A percentile compares a stretch with the other conserved stretches of the same genome.
These are phyloP conservation scores for Drosophila sturtevanti DNA, from an alignment of 1,140 invertebrate genomes.

Conservation along the genomic window DNA sequence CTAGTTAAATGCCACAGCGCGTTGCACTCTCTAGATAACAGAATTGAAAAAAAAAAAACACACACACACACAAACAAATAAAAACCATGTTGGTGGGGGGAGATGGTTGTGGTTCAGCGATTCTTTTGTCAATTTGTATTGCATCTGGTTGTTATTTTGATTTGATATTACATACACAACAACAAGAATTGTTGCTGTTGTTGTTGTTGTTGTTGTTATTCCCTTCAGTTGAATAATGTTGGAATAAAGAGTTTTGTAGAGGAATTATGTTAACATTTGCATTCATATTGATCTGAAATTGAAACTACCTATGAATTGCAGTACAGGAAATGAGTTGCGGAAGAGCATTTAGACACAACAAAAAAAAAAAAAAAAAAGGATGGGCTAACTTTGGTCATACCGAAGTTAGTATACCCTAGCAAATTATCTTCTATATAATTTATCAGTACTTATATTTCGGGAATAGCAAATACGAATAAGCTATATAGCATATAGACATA, in stretches of 20 bases:
- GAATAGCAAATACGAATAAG: no score
- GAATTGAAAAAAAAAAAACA: no score
- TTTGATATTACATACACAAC: constrained; percentile 31
- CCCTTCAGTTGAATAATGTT: not conserved
- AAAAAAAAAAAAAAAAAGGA: not conserved
- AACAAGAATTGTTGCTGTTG: not conserved
- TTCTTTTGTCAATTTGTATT: constrained; percentile 55
- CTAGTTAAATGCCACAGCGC: constrained; percentile 53
- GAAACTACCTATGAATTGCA: constrained; percentile 49
- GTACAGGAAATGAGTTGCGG: constrained; percentile 45
- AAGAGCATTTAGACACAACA: constrained; percentile 25
- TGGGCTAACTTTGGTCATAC: no score
- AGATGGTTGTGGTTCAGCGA: constrained; percentile 59
- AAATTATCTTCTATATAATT: no score
- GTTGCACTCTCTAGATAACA: not conserved
- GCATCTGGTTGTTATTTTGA: constrained; percentile 35
- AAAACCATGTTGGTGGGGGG: not conserved
- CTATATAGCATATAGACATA: no score
- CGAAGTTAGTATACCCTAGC: no score
- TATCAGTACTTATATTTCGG: no score
- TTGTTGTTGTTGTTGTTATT: not conserved
- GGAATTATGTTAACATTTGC: constrained; percentile 24
- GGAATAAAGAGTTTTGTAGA: not conserved
- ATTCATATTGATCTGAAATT: constrained; percentile 45
- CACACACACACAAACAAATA: no score